These are phyloP conservation scores for Hemichromis elongatus DNA, from an alignment of 2,113 vertebrate species.

Conservation along the genomic window DNA sequence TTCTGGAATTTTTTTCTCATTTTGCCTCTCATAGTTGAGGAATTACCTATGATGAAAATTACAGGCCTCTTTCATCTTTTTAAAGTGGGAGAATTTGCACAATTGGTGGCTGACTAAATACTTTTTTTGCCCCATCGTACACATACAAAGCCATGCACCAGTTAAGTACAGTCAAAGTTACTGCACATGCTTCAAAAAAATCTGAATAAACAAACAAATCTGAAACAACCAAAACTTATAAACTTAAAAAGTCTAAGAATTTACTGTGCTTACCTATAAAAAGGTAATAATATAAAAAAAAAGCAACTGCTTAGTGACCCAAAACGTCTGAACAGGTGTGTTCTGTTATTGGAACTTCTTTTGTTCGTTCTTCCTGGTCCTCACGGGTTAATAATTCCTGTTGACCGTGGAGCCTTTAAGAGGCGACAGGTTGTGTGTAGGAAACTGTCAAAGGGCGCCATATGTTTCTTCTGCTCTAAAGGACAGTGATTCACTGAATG, in stretches of 20 bases:
- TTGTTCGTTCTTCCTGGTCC: not conserved
- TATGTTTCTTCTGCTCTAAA: not conserved
- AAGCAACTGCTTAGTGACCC: not conserved
- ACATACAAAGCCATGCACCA: too few relatives aligned
- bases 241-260: not conserved
- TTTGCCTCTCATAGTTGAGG: too few relatives aligned
- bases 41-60: too few relatives aligned
- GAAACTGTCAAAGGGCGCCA: not conserved
- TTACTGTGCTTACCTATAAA: not conserved
- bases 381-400: not conserved
- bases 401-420: not conserved
- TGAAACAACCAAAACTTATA: rapidly evolving
- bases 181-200: too few relatives aligned
- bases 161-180: too few relatives aligned
- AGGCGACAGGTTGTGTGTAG: not conserved
- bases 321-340: not conserved
- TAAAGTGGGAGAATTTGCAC: too few relatives aligned
- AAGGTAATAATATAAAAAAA: not conserved
- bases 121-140: too few relatives aligned
- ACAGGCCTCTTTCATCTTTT: too few relatives aligned
- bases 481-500: not conserved
- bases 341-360: rapidly evolving
- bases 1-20: too few relatives aligned
- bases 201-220: too few relatives aligned
- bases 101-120: too few relatives aligned